A percentile compares a stretch with the other conserved stretches of the same genome.
phyloP scores from a whole-genome alignment of 2,888 invertebrate species.

The Ichneumon xanthorius region DNA sequence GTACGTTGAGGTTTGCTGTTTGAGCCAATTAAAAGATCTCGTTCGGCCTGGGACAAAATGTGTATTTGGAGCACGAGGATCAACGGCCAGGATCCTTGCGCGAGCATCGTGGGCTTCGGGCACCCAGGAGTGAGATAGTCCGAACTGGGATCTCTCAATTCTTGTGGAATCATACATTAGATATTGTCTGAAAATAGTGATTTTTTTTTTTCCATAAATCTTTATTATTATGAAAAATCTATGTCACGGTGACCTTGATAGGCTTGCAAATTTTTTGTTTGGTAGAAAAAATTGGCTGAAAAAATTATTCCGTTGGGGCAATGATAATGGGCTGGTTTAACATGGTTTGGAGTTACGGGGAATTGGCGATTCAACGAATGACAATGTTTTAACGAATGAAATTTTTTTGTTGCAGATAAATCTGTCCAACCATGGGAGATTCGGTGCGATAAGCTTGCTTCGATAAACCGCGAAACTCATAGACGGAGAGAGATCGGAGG shows the following conservation, averaged over 20 bases:
- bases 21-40: background rate
- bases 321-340: background rate
- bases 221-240: background rate
- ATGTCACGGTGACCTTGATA: background rate
- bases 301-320: background rate
- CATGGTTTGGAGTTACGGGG: background rate
- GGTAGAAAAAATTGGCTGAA: no score
- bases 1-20: background rate
- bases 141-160: background rate
- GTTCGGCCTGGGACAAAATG: background rate
- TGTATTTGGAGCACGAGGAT: background rate
- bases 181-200: background rate
- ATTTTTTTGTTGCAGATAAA: conserved; percentile 55
- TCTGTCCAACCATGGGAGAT: conserved; percentile 26
- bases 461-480: background rate
- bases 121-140: background rate
- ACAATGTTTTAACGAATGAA: background rate
- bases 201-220: background rate
- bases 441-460: background rate
- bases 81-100: background rate
- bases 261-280: background rate
- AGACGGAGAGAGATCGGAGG: background rate
- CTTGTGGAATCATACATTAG: background rate
- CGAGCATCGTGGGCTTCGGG: background rate
- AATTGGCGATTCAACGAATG: background rate